These are phyloP conservation scores for Catagonus wagneri DNA, from an alignment of 2,113 vertebrate genomes.

Conservation along the genomic window DNA sequence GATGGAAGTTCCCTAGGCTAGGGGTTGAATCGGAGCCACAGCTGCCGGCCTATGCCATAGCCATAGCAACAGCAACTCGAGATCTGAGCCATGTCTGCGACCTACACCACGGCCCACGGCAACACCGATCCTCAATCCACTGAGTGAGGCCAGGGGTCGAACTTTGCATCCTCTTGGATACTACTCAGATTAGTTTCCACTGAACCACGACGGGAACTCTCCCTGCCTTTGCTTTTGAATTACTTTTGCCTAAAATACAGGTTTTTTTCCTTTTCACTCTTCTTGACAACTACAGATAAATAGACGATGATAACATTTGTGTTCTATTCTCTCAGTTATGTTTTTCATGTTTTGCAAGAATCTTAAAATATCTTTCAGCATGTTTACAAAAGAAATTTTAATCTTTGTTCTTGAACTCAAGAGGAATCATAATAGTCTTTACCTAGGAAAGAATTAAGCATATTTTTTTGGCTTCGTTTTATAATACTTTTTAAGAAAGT, in stretches of 20 bases:
- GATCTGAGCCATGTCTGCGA: no score
- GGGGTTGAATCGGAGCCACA: no score
- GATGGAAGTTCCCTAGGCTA: no score
- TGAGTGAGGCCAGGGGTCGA: no score
- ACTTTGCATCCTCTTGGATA: no score
- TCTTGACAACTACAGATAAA: constrained; percentile 37
- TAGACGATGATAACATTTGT: constrained; percentile 55
- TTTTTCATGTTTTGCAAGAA: constrained; percentile 54
- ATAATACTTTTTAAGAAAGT: neutral
- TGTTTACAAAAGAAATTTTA: constrained; percentile 45
- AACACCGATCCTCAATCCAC: no score
- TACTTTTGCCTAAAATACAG: constrained; percentile 19
- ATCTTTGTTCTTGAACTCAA: constrained; percentile 24
- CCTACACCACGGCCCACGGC: no score
- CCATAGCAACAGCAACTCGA: no score
- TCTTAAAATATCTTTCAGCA: constrained; percentile 29
- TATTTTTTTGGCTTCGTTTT: constrained; percentile 23
- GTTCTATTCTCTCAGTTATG: constrained; percentile 33
- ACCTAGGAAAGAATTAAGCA: neutral
- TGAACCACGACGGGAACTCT: no score
- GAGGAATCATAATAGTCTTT: neutral
- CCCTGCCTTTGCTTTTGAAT: constrained; percentile 34
- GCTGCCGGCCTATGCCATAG: no score
- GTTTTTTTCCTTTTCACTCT: constrained; percentile 5
- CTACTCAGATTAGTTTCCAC: no score